phyloP scores from a whole-genome alignment of 2,797 vertebrate species.

The Hapalemur alaotrensis region DNA sequence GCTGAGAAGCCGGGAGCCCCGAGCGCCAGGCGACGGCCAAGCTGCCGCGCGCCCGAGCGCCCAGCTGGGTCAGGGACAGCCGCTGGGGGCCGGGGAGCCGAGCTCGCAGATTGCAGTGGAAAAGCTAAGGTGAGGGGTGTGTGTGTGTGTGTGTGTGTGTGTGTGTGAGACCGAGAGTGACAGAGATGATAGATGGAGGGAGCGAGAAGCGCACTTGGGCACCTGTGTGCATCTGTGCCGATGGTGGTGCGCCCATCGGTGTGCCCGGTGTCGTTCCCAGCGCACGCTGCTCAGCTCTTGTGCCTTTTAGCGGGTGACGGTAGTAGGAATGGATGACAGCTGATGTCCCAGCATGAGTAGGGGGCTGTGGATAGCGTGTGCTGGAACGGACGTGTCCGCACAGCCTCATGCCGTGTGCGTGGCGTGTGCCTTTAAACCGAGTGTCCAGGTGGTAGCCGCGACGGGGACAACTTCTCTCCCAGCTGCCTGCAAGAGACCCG shows the following conservation, averaged over 20 bases:
- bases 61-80: background rate
- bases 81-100: background rate
- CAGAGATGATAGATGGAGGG: background rate
- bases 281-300: background rate
- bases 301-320: background rate
- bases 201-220: background rate
- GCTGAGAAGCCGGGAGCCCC: background rate
- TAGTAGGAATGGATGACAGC: background rate
- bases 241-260: background rate
- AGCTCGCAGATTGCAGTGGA: background rate
- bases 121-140: conserved; percentile 55
- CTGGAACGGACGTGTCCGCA: background rate
- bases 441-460: background rate
- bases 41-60: background rate
- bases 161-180: background rate
- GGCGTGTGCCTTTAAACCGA: background rate
- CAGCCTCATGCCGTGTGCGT: background rate
- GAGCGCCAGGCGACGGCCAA: background rate
- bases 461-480: conserved; percentile 31
- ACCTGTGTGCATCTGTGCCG: background rate
- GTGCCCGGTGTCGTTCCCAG: background rate
- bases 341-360: background rate
- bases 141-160: background rate
- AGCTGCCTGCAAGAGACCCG: background rate
- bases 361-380: background rate